Percentiles rank a stretch among this genome's conserved stretches.
phyloP scores from a whole-genome alignment of 2,113 vertebrate species.

The Dendrocopos noguchii region DNA sequence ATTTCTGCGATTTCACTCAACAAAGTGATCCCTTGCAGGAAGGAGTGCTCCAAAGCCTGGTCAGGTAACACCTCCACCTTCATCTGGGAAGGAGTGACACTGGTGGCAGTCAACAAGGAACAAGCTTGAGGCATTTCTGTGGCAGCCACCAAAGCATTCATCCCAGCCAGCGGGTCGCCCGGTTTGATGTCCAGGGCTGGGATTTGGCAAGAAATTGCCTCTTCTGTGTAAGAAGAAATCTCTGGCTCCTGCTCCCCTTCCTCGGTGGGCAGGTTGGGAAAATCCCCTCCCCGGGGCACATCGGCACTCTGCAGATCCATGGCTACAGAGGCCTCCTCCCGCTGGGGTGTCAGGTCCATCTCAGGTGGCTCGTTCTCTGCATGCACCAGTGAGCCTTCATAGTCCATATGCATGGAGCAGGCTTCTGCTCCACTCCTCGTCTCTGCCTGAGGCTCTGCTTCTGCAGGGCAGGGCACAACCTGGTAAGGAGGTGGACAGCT shows the following conservation, averaged over 20 bases:
- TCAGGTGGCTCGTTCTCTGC: not conserved
- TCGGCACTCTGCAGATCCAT: constrained; percentile 49
- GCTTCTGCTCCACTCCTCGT: constrained; percentile 15
- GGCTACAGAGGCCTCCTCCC: constrained; percentile 64
- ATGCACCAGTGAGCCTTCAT: constrained; percentile 21
- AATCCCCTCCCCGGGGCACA: constrained; percentile 23
- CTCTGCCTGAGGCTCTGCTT: constrained; percentile 53
- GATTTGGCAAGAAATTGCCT: constrained; percentile 51
- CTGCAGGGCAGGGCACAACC: constrained; percentile 58
- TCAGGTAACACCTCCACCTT: constrained; percentile 65
- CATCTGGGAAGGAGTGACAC: constrained; percentile 25
- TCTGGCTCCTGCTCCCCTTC: constrained; percentile 30
- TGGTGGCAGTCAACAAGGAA: constrained; percentile 62
- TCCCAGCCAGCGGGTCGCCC: constrained; percentile 92
- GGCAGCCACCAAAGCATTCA: constrained; percentile 89
- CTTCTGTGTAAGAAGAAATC: constrained; percentile 49
- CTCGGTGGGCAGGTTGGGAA: constrained; percentile 39
- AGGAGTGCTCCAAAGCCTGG: constrained; percentile 75
- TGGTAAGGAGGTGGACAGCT: constrained; percentile 74
- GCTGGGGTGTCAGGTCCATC: constrained; percentile 68
- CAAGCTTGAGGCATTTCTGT: constrained; percentile 88
- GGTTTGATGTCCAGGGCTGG: constrained; percentile 66
- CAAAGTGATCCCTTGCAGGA: constrained; percentile 92
- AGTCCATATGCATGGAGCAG: constrained; percentile 67
- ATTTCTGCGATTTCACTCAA: constrained; percentile 92